phyloP scores from a whole-genome alignment of 1,140 invertebrate genomes.

The Apolygus lucorum region DNA sequence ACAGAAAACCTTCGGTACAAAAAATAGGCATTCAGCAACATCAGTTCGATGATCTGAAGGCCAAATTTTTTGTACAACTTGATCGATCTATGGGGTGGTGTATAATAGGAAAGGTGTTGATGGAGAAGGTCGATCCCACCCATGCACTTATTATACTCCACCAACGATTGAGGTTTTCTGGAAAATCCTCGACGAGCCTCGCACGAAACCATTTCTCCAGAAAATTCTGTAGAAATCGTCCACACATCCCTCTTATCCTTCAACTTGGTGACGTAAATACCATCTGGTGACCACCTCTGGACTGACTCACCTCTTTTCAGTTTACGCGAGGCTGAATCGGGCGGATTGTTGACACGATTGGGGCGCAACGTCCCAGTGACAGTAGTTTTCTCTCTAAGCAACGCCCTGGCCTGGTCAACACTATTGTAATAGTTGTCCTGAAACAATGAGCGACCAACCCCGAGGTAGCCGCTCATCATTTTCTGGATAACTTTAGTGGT shows the following conservation, averaged over 20 bases:
- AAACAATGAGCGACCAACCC: slow-evolving; percentile 27
- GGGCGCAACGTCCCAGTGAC: slow-evolving; percentile 9
- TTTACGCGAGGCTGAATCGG: not conserved
- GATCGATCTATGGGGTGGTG: slow-evolving; percentile 4
- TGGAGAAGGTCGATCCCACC: slow-evolving; percentile 18
- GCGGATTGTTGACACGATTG: not conserved
- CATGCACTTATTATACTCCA: slow-evolving; percentile 25
- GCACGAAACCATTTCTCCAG: not conserved
- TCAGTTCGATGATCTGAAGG: slow-evolving; percentile 1
- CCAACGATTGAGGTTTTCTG: slow-evolving; percentile 12
- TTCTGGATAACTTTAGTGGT: slow-evolving; percentile 25
- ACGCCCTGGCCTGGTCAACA: not conserved
- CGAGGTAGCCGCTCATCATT: slow-evolving; percentile 28
- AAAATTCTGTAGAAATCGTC: not conserved
- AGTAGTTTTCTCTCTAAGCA: not conserved
- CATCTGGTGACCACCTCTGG: not conserved
- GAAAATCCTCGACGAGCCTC: not conserved
- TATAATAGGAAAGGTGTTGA: slow-evolving; percentile 21
- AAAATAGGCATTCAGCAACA: slow-evolving; percentile 3
- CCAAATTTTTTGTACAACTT: slow-evolving; percentile 23
- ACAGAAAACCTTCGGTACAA: slow-evolving; percentile 4
- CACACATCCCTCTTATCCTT: slow-evolving; percentile 14
- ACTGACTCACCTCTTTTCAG: not conserved
- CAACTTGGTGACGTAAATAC: slow-evolving; percentile 3
- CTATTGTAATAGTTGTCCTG: slow-evolving; percentile 19